Base-by-base conservation (phyloP, 2,797 vertebrate genomes). In the Sebastes flavidus region DNA sequence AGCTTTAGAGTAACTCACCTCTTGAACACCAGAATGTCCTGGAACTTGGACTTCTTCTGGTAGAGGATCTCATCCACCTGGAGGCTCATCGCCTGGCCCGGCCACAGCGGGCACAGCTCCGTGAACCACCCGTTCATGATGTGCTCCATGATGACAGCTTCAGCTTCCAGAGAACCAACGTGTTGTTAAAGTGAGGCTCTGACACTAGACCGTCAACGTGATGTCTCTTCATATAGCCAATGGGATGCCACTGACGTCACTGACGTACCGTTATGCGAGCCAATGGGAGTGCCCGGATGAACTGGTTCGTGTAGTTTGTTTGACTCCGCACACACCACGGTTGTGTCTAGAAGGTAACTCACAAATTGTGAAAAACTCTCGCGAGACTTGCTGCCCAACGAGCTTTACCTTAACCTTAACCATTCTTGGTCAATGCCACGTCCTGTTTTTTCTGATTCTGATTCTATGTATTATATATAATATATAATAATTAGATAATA, bases 21-120 rank as follows among this genome's bases (percentile, higher is more conserved):
- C 92, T 96, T 96, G 92, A 99, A 98, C 81, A 98, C 97, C 84
- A 99, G 95, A 83, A 99, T 97, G 90, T 99, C 98, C 93, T 99
- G 98, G 94, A 96, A 99, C 72, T 94, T 95, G 55, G 97, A 98
- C 70, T 96, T 97, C 90, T 95, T 96, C 76, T 97, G 94, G 91
- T 98, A 96, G 61, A 99, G 96, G 59, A 99, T 93, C 92, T 97
- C 96, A 62, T 99, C 97, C 83, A 99, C 97, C 87, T 99, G 95
- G 80, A 99, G 96, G 84, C 97, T 98, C 95, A 98, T 95, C 6
- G 98, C 98, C 89, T 99, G 98, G 0, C 98, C 98, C 12, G 98
- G 98, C 97, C 98, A 99, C 67, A 99, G 82, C 71, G 96, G 95
- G 91, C 98, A 97, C 3, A 95, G 97, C 87, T 99, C 98, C 4